Evolutionary conservation across 2,797 vertebrate species (phyloP), one percentile per base, ranked within the genome.

Genomic region (Aeoliscus strigatus): DNA sequence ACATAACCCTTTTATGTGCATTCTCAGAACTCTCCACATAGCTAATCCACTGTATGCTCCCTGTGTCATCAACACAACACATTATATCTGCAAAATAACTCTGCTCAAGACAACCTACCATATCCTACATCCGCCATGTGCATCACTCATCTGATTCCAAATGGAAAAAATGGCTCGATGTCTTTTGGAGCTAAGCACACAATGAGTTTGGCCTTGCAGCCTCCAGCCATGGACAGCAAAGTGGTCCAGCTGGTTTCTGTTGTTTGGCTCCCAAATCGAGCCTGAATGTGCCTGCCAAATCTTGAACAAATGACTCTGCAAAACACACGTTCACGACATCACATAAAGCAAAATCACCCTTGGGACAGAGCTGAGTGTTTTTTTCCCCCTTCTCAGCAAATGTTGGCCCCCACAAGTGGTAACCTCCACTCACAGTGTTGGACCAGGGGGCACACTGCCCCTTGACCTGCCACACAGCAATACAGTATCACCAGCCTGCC

Each of bases 401-500:
- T 69, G 39, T 42, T n/a, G 21, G 30, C n/a, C n/a, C n/a, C n/a
- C n/a, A n/a, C n/a, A n/a, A n/a, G n/a, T 29, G 61, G 59, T 68
- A 72, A 77, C 72, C 51, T 59, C 51, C 38, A 44, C 54, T 61
- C 73, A 64, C 72, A 77, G 63, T 58, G 54, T 24, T 25, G 31
- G 42, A 66, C 26, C 45, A 51, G 61, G 34, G 37, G 48, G 51
- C 47, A 27, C 35, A 41, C 53, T 51, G 59, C 50, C 57, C 57
- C 39, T 60, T n/a, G n/a, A n/a, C n/a, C n/a, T n/a, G n/a, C n/a
- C n/a, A n/a, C n/a, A n/a, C n/a, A n/a, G n/a, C n/a, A n/a, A n/a
- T n/a, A n/a, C n/a, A n/a, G n/a, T n/a, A n/a, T n/a, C n/a, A n/a
- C n/a, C 58, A 6, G 35, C 51, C 54, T 45, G 49, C 47, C 37